These are phyloP conservation scores for Hexactinellida sp. DNA, from an alignment of 37 sponge, comb jelly and placozoan genomes.

Conservation along the genomic window DNA sequence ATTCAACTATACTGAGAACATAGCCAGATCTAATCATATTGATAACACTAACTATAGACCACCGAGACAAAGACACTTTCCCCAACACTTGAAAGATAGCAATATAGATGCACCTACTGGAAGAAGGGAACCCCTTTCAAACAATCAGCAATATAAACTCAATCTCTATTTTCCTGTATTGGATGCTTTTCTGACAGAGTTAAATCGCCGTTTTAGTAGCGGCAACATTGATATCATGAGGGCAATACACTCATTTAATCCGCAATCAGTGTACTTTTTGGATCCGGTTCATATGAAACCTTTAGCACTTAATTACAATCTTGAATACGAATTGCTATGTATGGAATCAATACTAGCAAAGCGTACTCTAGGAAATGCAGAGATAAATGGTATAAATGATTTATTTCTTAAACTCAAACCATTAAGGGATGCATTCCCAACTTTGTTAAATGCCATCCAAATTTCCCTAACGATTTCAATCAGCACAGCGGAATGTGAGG, in stretches of 20 bases:
- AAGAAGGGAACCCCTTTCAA: neutral
- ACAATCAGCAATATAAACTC: constrained; percentile 17
- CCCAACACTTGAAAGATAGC: neutral
- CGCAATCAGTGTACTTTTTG: neutral
- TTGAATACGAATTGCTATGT: neutral
- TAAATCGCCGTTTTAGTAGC: constrained; percentile 7
- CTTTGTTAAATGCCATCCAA: neutral
- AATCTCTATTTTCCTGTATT: constrained; percentile 23
- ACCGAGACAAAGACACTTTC: constrained; percentile 15
- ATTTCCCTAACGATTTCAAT: constrained; percentile 23
- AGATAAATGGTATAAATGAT: neutral
- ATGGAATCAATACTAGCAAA: constrained; percentile 33
- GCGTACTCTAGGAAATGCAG: constrained; percentile 7
- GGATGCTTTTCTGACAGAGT: constrained; percentile 17
- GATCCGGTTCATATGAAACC: neutral
- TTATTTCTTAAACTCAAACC: neutral
- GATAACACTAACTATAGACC: neutral
- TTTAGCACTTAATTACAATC: constrained; percentile 19
- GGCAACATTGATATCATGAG: constrained; percentile 10
- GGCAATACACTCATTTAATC: constrained; percentile 22
- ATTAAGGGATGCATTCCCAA: constrained; percentile 22
- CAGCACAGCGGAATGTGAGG: constrained; percentile 42
- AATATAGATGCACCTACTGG: neutral
- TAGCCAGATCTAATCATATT: constrained; percentile 17
- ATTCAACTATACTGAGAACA: neutral